Evolutionary conservation across 2,888 invertebrate genomes (phyloP).

Genomic region (Hydroisotoma schaefferi): DNA sequence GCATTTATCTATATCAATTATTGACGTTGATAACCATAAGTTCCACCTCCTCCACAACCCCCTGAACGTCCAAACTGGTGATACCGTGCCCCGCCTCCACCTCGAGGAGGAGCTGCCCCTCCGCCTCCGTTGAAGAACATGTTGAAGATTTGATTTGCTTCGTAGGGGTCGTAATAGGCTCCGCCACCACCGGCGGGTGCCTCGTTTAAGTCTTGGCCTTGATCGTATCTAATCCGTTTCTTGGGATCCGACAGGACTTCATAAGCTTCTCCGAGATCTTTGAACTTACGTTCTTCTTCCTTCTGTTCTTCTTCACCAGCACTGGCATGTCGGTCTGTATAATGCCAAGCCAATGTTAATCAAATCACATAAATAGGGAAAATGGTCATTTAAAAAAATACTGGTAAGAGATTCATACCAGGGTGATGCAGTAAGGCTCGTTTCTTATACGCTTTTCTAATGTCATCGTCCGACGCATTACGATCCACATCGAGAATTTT

Average conservation of each 20-base stretch:
- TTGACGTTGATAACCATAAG: conserved; percentile 3
- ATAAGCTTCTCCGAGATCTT: conserved; percentile 95
- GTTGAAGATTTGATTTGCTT: conserved; percentile 30
- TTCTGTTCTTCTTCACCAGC: conserved; percentile 79
- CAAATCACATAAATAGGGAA: too few species aligned
- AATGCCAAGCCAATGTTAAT: background rate
- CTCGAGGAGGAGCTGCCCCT: conserved; percentile 5
- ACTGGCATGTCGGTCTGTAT: conserved; percentile 78
- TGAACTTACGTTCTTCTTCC: conserved; percentile 89
- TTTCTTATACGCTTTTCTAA: conserved; percentile 91
- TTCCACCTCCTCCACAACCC: conserved; percentile 19
- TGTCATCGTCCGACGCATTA: conserved; percentile 81
- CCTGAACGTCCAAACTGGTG: conserved; percentile 16
- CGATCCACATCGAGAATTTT: conserved; percentile 85
- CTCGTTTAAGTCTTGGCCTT: conserved; percentile 83
- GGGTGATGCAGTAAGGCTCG: conserved; percentile 87
- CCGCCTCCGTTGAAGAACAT: conserved; percentile 30
- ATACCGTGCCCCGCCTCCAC: conserved; percentile 12
- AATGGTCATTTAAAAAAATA: background rate
- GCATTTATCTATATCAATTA: background rate
- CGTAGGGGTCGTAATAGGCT: conserved; percentile 12
- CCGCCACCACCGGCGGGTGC: conserved; percentile 53
- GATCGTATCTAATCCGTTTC: conserved; percentile 85
- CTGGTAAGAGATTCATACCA: conserved; percentile 53
- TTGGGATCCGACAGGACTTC: conserved; percentile 84